These are phyloP conservation scores for Scartelaos histophorus DNA, from an alignment of 2,113 vertebrate genomes.

Conservation along the genomic window DNA sequence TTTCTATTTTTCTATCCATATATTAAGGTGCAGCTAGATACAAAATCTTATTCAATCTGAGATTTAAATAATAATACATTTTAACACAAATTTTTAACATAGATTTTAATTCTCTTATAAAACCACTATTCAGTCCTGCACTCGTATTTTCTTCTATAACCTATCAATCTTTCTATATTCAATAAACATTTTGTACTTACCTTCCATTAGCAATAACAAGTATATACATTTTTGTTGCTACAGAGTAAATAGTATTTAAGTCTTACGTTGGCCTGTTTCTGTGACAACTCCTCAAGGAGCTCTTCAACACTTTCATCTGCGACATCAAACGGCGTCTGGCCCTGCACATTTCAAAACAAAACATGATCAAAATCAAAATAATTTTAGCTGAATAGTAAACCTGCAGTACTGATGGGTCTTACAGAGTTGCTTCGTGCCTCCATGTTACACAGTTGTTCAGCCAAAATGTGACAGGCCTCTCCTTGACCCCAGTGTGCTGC, in stretches of 20 bases:
- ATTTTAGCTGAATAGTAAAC: not conserved
- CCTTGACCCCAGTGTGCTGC: constrained; percentile 93
- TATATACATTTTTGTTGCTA: not conserved
- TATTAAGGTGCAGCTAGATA: not conserved
- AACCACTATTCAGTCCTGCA: not conserved
- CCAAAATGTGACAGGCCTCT: constrained; percentile 88
- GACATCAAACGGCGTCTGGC: constrained; percentile 88
- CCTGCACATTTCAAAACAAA: constrained; percentile 63
- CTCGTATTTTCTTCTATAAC: not conserved
- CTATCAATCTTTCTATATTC: not conserved
- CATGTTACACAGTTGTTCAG: constrained; percentile 92
- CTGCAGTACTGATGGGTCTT: constrained; percentile 46
- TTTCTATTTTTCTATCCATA: not conserved
- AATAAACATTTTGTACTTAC: not conserved
- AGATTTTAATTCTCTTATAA: too few species aligned
- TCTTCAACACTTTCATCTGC: constrained; percentile 83
- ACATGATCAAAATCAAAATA: not conserved
- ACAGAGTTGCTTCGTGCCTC: constrained; percentile 90
- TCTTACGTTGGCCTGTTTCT: constrained; percentile 85
- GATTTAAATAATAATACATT: too few species aligned
- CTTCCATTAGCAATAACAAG: not conserved
- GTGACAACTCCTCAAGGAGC: constrained; percentile 83
- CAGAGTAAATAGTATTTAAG: not conserved
- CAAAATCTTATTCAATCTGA: too few species aligned
- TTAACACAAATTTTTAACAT: too few species aligned